phyloP scores from a whole-genome alignment of 2,797 vertebrate species.

The Sebastes iracundus region DNA sequence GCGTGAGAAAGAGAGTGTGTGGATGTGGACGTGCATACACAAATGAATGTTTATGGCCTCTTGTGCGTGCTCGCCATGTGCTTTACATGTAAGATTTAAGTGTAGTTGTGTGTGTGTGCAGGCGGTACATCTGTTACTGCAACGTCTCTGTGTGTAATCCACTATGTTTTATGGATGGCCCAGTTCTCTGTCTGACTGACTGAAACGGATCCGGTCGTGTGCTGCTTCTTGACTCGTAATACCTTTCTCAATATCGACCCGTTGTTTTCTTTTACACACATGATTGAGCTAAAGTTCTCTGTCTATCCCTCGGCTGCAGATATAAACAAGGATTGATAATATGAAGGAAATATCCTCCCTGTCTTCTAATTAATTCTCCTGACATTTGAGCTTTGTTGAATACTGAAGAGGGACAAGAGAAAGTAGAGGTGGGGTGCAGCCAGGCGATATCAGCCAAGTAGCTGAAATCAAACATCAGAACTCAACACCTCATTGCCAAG shows the following conservation, averaged over 20 bases:
- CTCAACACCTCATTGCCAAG: background rate
- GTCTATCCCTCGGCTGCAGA: background rate
- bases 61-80: background rate
- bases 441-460: background rate
- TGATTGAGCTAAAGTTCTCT: background rate
- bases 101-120: background rate
- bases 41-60: background rate
- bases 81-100: background rate
- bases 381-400: conserved; percentile 42
- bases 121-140: background rate
- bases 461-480: conserved; percentile 18
- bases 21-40: background rate
- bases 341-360: background rate
- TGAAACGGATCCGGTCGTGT: conserved; percentile 20
- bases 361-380: conserved; percentile 31
- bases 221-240: conserved; percentile 18
- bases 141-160: background rate
- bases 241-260: conserved; percentile 5
- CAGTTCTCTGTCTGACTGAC: background rate
- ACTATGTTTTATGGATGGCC: conserved; percentile 29
- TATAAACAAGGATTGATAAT: background rate
- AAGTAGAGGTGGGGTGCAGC: background rate
- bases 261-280: background rate
- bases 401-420: background rate
- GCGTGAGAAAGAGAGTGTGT: background rate